Conservation (phyloP, 2,113 vertebrate genomes). For the Labeo catla region DNA sequence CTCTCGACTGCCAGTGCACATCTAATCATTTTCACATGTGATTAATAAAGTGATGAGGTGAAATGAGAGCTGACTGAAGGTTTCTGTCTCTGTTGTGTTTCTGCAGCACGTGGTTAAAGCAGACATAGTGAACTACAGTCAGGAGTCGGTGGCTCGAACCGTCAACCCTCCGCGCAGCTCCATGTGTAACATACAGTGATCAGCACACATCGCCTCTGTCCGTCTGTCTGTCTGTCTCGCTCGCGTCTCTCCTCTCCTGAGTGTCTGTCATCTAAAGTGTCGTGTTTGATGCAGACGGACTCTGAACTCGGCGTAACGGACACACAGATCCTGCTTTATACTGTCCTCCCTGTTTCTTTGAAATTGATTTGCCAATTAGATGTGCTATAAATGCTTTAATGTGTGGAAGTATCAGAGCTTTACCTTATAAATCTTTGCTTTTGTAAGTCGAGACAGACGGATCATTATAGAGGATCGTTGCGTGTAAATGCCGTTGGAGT, state of each 20-base stretch:
- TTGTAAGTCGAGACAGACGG: neutral
- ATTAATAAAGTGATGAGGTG: neutral
- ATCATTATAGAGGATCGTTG: neutral
- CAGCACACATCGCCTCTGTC: conserved; percentile 12
- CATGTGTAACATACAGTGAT: conserved; percentile 85
- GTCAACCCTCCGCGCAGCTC: conserved; percentile 91
- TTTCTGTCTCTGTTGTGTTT: conserved; percentile 33
- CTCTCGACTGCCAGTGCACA: too few species aligned
- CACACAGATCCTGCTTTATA: neutral
- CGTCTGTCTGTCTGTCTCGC: neutral
- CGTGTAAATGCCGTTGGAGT: too few species aligned
- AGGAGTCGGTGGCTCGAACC: conserved; percentile 88
- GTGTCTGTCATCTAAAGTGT: neutral
- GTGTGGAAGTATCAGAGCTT: neutral
- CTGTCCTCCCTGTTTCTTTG: neutral
- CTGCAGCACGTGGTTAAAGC: conserved; percentile 95
- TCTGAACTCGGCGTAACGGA: neutral
- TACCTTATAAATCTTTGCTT: neutral
- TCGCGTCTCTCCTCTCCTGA: neutral
- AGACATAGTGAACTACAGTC: conserved; percentile 99
- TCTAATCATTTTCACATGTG: too few species aligned
- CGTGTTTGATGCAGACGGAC: too few species aligned
- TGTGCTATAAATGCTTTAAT: conserved; percentile 36
- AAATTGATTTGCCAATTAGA: conserved; percentile 61
- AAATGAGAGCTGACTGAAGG: too few species aligned